Evolutionary conservation across 2,888 invertebrate genomes (phyloP).

Genomic region (Dyspetes luteomarginatus): DNA sequence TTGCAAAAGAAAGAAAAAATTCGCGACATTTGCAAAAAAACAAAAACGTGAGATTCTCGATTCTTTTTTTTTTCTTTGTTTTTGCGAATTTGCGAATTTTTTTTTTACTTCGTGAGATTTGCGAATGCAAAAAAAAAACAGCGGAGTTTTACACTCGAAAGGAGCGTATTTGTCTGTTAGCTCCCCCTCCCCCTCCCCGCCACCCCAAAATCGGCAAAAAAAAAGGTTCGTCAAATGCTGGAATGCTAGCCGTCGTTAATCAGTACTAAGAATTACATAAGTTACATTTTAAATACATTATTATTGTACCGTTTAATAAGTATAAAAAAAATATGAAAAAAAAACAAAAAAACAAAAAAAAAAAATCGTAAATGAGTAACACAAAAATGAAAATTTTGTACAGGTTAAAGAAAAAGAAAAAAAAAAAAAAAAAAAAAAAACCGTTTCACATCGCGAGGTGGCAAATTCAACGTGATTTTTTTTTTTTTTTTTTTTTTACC

Average conservation of each 20-base stretch:
- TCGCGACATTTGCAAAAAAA: neutral
- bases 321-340: constrained; percentile 51
- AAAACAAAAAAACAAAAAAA: constrained; percentile 54
- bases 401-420: too few species aligned
- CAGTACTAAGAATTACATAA: constrained; percentile 82
- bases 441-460: constrained; percentile 35
- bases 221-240: constrained; percentile 83
- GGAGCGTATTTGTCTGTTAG: constrained; percentile 84
- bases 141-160: constrained; percentile 77
- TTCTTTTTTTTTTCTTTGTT: neutral
- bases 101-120: neutral
- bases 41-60: neutral
- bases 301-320: constrained; percentile 76
- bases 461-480: constrained; percentile 47
- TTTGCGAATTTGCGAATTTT: neutral
- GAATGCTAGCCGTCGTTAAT: constrained; percentile 83
- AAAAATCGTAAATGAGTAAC: constrained; percentile 65
- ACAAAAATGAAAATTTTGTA: constrained; percentile 71
- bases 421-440: too few species aligned
- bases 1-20: neutral
- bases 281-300: constrained; percentile 83
- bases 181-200: too few species aligned
- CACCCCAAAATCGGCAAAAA: too few species aligned
- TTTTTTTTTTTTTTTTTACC: constrained; percentile 1
- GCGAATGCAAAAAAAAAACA: constrained; percentile 20